Percentiles rank a stretch among this genome's conserved stretches.
Evolutionary conservation across 2,888 invertebrate genomes (phyloP).

Genomic region (Cremastobaeus sp.): DNA sequence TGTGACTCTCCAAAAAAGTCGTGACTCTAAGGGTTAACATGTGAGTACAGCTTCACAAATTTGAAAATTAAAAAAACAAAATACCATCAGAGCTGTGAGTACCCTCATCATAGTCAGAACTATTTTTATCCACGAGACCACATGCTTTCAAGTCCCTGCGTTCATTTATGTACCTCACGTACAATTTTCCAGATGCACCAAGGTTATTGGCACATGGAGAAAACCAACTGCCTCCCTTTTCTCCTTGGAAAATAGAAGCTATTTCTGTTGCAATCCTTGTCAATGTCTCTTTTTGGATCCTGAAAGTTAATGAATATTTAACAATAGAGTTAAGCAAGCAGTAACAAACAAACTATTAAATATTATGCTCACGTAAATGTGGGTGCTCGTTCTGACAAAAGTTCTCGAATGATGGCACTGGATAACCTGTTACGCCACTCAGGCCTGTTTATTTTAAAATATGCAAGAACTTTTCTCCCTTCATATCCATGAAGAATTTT

Average conservation of each 20-base stretch:
- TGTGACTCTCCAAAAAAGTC: too few species aligned
- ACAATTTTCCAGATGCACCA: constrained; percentile 1
- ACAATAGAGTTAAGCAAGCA: too few species aligned
- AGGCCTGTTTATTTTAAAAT: neutral
- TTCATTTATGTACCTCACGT: neutral
- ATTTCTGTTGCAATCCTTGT: neutral
- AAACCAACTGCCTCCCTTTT: neutral
- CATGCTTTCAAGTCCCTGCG: neutral
- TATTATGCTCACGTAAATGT: neutral
- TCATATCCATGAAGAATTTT: neutral
- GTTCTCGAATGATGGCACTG: neutral
- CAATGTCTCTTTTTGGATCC: too few species aligned
- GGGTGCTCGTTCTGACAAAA: neutral
- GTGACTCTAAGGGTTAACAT: too few species aligned
- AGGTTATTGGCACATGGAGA: neutral
- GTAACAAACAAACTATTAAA: too few species aligned
- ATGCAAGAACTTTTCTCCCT: neutral
- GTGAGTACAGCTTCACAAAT: too few species aligned
- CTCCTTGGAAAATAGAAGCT: neutral
- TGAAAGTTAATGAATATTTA: too few species aligned
- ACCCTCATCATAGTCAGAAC: too few species aligned
- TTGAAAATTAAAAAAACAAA: too few species aligned
- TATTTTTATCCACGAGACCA: neutral
- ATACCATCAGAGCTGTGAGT: too few species aligned
- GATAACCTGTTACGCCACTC: neutral